Conservation (phyloP, 2,888 invertebrate genomes). For the Andrena haemorrhoa region DNA sequence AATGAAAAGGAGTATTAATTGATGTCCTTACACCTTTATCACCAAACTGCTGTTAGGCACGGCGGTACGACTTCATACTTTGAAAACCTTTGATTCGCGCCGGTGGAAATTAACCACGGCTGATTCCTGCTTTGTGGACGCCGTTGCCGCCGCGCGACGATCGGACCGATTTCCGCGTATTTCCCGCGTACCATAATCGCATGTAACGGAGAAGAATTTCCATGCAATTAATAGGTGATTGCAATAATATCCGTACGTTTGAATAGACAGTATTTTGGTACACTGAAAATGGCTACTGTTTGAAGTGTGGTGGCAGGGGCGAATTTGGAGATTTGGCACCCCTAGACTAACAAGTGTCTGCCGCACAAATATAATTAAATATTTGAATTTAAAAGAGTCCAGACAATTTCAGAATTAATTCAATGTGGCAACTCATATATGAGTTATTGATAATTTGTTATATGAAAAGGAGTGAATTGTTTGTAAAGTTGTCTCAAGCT, state of each 20-base stretch:
- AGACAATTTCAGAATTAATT: too few relatives aligned
- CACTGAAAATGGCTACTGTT: background rate
- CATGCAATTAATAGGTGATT: background rate
- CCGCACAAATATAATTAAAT: too few relatives aligned
- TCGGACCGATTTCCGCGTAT: slow-evolving; percentile 14
- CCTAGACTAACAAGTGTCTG: too few relatives aligned
- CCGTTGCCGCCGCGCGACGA: slow-evolving; percentile 9
- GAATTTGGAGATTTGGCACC: too few relatives aligned
- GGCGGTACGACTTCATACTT: slow-evolving; percentile 50
- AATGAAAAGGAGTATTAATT: slow-evolving; percentile 72
- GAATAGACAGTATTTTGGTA: background rate
- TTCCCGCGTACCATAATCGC: background rate
- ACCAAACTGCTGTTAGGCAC: slow-evolving; percentile 51
- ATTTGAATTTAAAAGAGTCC: too few relatives aligned
- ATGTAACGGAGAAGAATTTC: background rate
- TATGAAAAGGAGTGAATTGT: too few relatives aligned
- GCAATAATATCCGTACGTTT: background rate
- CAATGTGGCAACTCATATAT: too few relatives aligned
- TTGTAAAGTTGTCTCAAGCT: too few relatives aligned
- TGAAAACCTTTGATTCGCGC: slow-evolving; percentile 36
- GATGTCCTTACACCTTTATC: slow-evolving; percentile 74
- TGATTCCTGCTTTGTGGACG: slow-evolving; percentile 25
- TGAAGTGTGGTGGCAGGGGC: too few relatives aligned
- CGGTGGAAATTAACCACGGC: slow-evolving; percentile 32
- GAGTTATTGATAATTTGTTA: too few relatives aligned